Conservation (phyloP, 2,888 invertebrate species). For the Drosophila falleni region DNA sequence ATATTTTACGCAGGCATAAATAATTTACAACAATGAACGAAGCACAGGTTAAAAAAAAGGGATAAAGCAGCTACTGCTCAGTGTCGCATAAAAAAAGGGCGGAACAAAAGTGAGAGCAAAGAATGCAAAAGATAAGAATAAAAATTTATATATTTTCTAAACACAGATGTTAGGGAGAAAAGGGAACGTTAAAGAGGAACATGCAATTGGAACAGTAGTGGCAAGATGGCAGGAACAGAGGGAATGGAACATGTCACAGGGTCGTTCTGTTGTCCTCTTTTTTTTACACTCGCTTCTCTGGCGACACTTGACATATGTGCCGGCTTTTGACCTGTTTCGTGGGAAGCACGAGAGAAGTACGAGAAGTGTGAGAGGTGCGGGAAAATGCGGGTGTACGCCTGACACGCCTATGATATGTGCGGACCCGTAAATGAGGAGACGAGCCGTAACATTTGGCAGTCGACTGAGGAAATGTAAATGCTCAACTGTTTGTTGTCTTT, state of each 20-base stretch:
- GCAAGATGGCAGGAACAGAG: background rate
- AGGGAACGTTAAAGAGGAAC: background rate
- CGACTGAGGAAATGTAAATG: conserved; percentile 69
- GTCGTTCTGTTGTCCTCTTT: conserved; percentile 49
- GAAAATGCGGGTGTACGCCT: conserved; percentile 10
- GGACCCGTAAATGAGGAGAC: conserved; percentile 69
- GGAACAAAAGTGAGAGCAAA: conserved; percentile 66
- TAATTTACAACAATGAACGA: conserved; percentile 81
- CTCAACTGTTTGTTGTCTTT: conserved; percentile 65
- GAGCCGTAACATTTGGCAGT: conserved; percentile 53
- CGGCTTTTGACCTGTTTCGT: conserved; percentile 82
- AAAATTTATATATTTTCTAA: conserved; percentile 72
- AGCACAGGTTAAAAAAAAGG: conserved; percentile 74
- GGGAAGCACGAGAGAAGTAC: conserved; percentile 1
- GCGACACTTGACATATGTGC: conserved; percentile 81
- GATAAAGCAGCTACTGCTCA: too few relatives aligned
- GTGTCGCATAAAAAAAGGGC: conserved; percentile 55
- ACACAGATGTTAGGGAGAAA: conserved; percentile 22
- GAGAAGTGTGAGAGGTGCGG: background rate
- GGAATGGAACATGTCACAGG: conserved; percentile 39
- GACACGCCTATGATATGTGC: conserved; percentile 49
- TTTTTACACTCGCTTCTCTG: conserved; percentile 40
- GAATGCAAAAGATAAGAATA: conserved; percentile 73
- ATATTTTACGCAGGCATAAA: conserved; percentile 82
- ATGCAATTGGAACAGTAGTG: conserved; percentile 1